Evolutionary conservation across 2,888 invertebrate genomes (phyloP), one percentile per base, ranked within the genome.

Genomic region (Andrena praecox): DNA sequence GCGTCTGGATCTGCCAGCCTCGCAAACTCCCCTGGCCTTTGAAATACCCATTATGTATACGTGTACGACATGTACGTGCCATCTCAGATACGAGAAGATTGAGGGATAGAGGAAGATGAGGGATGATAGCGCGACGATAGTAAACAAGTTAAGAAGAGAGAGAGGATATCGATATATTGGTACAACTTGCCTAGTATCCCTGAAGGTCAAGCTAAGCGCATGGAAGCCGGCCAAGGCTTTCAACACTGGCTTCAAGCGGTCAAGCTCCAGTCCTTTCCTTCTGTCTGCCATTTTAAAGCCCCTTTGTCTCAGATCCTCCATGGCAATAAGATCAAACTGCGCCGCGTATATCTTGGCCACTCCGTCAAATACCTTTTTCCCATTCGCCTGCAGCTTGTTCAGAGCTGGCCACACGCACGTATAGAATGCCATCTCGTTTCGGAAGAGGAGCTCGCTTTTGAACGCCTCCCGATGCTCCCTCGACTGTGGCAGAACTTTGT

Each of bases 351-450:
- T 89, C 75, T 92, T 93, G 16, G 92, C 91, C 0, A 93, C 91
- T 6, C 94, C 94, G 33, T 81, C 78, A 69, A 94, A 93, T 20
- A 93, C 93, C 50, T 72, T 71, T 27, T 79, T 88, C 0, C 76
- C 91, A 6, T 83, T 79, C 7, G 56, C 31, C 86, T 97, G 96
- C 85, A 96, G 96, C 71, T 94, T 93, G 0, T 95, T 90, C 33
- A 97, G 90, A n/a, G 95, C 95, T 6, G 97, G 96, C 95, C 97
- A 96, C 16, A 96, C 96, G 87, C 95, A 95, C 48, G 95, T 97
- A 90, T 97, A 97, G 91, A 97, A 97, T 8, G 96, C 96, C 0
- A 96, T 96, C 93, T 97, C 97, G 87, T 97, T 97, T 89, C 94
- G 95, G 91, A 97, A 97, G 0, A 97, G 92, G 74, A 95, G 95